Evolutionary conservation across 2,797 vertebrate species (phyloP), one percentile per base, ranked within the genome.

Genomic region (Hemitrygon akajei): DNA sequence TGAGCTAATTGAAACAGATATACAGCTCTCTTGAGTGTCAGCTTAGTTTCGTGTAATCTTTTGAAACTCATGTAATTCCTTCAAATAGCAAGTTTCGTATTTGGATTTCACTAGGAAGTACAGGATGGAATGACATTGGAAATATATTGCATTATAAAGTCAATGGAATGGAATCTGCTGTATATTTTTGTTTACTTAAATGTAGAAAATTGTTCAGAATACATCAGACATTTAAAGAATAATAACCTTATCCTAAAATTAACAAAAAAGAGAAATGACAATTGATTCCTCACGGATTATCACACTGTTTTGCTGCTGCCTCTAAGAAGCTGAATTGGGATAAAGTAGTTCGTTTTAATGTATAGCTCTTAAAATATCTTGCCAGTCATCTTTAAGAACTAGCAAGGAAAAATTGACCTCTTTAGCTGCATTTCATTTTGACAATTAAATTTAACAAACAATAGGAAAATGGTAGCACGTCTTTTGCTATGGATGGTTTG

Each of bases 1-100:
- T 5, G 71, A 89, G 18, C 60, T 69, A 93, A 93, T 93, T 75
- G 91, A 93, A 93, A 76, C 69, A 76, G 91, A 73, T 93, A 76
- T 93, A 75, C 76, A n/a, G 71, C 22, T 7, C 71, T 76, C 66
- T 93, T 11, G 71, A 76, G 91, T 58, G 91, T 76, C 47, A 40
- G 71, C 91, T 93, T 69, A 89, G n/a, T 89, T 93, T 30, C 37
- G 73, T 93, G 91, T 76, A 76, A 93, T 93, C 40, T 73, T 93
- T 76, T 69, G 20, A 93, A 93, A 75, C 71, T 76, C 30, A 93
- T 76, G 71, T 56, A 93, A 93, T 93, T 71, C 27, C 10, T 75
- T 71, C 20, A 92, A 75, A 92, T 37, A 75, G 69, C 91, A 93
- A 56, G 71, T 93, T 47, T 75, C 76, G 71, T 75, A 76, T 30